phyloP scores from a whole-genome alignment of 1,140 invertebrate species.

The Agrypnia vestita region DNA sequence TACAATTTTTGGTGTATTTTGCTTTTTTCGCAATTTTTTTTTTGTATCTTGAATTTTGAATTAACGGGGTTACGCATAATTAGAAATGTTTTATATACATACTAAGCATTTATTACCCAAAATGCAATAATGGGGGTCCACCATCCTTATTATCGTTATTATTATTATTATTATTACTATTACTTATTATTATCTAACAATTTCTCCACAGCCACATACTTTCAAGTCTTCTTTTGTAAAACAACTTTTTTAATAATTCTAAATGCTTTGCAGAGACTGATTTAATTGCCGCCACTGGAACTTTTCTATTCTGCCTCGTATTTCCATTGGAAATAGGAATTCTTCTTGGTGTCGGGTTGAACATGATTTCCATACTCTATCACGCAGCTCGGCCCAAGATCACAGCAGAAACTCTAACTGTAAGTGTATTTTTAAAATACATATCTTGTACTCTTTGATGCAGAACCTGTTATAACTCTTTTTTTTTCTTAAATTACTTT shows the following conservation, averaged over 20 bases:
- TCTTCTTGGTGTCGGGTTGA: constrained; percentile 88
- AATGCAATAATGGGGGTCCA: background rate
- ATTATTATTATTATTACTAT: no score
- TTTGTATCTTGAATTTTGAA: no score
- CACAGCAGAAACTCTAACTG: constrained; percentile 79
- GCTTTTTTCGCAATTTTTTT: no score
- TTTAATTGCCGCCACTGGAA: constrained; percentile 84
- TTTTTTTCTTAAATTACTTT: no score
- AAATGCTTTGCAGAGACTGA: constrained; percentile 82
- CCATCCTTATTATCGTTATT: no score
- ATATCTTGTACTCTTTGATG: background rate
- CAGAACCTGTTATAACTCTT: no score
- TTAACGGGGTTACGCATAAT: no score
- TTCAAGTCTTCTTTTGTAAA: background rate
- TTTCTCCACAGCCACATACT: no score
- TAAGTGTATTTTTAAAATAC: constrained; percentile 64
- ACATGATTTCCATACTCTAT: constrained; percentile 90
- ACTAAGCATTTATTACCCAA: no score
- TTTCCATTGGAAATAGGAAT: constrained; percentile 92
- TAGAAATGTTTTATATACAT: no score
- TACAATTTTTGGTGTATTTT: no score
- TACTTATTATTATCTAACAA: no score
- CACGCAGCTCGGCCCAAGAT: constrained; percentile 91
- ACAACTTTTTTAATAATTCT: background rate
- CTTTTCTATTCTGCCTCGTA: constrained; percentile 87